Conservation (phyloP, 2,113 vertebrate species). For the Zingel zingel region DNA sequence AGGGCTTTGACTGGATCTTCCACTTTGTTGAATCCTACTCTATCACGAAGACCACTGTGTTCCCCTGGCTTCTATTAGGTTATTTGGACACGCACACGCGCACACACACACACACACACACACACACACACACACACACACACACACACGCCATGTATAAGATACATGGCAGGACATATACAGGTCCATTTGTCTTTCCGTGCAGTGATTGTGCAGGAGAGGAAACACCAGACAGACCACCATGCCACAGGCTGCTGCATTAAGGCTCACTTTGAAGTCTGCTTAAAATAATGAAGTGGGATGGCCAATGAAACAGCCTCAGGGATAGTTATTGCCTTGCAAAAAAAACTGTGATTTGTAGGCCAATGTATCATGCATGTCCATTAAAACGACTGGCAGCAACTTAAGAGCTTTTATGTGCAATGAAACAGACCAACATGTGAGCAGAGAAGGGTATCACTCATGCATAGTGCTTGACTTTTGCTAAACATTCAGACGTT, state of each 20-base stretch:
- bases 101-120: conserved; percentile 5
- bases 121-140: background rate
- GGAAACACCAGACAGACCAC: conserved; percentile 67
- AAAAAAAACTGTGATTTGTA: conserved; percentile 30
- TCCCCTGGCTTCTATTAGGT: conserved; percentile 67
- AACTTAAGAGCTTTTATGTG: conserved; percentile 42
- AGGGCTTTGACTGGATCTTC: conserved; percentile 56
- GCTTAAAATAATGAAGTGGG: conserved; percentile 73
- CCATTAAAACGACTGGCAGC: conserved; percentile 51
- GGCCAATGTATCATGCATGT: conserved; percentile 49
- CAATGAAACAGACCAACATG: conserved; percentile 37
- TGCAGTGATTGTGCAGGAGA: conserved; percentile 41
- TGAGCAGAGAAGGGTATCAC: conserved; percentile 15
- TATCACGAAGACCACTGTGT: conserved; percentile 52
- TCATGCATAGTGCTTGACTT: conserved; percentile 33
- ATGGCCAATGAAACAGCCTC: conserved; percentile 48
- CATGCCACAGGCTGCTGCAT: conserved; percentile 56
- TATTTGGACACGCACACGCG: conserved; percentile 45
- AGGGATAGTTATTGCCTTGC: conserved; percentile 31
- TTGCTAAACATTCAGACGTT: conserved; percentile 46
- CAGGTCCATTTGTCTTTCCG: conserved; percentile 63
- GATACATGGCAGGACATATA: conserved; percentile 45
- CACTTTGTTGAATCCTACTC: conserved; percentile 68
- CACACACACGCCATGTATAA: conserved; percentile 53
- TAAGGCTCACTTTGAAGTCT: conserved; percentile 66